Percentiles rank a stretch among this genome's conserved stretches.
Evolutionary conservation across 2,888 invertebrate genomes (phyloP).

Genomic region (Acronicta aceris): DNA sequence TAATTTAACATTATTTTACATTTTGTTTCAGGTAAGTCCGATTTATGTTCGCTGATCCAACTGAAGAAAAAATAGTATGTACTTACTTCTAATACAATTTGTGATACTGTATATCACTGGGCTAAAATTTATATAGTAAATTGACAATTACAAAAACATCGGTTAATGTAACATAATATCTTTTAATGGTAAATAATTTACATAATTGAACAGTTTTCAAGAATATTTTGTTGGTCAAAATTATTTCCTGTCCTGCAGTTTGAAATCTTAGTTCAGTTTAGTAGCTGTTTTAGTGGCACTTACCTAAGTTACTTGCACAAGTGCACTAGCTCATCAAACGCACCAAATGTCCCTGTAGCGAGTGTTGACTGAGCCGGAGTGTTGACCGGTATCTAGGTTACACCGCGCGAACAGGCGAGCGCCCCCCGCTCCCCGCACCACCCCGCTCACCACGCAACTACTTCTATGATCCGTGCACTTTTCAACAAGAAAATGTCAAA

Average conservation of each 20-base stretch:
- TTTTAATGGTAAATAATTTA: no score
- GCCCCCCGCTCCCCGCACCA: constrained; percentile 60
- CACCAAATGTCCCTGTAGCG: constrained; percentile 88
- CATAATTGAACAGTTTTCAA: no score
- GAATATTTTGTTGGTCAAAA: background rate
- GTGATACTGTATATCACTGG: no score
- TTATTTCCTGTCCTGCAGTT: background rate
- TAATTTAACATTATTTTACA: constrained; percentile 54
- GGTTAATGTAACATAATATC: no score
- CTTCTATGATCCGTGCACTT: constrained; percentile 85
- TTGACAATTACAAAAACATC: no score
- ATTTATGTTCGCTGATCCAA: constrained; percentile 28
- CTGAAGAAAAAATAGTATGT: constrained; percentile 50
- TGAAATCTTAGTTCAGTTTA: background rate
- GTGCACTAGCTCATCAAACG: constrained; percentile 76
- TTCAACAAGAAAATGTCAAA: constrained; percentile 84
- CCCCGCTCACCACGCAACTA: constrained; percentile 76
- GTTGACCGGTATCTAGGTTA: constrained; percentile 90
- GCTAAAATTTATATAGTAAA: no score
- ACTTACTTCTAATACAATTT: constrained; percentile 15
- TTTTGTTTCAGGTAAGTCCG: constrained; percentile 83
- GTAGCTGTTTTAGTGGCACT: constrained; percentile 30
- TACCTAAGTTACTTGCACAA: constrained; percentile 63
- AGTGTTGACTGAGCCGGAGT: constrained; percentile 89
- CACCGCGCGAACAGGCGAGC: constrained; percentile 82